phyloP scores from a whole-genome alignment of 2,113 vertebrate genomes.

The Climacteris rufus region DNA sequence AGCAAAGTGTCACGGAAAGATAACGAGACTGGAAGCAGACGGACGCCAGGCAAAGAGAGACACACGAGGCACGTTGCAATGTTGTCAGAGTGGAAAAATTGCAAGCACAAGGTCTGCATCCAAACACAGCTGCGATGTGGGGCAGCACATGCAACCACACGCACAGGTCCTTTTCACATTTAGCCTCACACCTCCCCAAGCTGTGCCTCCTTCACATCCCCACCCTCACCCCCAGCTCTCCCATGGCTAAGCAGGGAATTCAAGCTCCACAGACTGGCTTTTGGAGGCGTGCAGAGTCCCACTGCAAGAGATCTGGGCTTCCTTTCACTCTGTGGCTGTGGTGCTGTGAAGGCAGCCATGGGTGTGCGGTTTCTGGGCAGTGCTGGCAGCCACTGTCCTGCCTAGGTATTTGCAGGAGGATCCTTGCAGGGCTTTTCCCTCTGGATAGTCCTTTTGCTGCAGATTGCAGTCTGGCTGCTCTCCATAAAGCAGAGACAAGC shows the following conservation, averaged over 20 bases:
- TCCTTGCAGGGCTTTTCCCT: slow-evolving; percentile 8
- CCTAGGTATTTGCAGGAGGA: not conserved
- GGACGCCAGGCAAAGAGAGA: not conserved
- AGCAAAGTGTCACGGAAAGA: not conserved
- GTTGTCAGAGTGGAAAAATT: not conserved
- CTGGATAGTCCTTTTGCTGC: not conserved
- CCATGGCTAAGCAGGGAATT: not conserved
- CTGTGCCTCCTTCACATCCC: not conserved
- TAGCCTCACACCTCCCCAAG: not conserved
- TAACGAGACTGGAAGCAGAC: not conserved
- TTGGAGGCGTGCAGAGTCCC: not conserved
- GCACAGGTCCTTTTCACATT: fast-evolving
- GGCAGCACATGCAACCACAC: not conserved
- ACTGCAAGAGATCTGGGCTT: not conserved
- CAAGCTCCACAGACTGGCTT: not conserved
- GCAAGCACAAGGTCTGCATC: not conserved
- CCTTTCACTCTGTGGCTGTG: not conserved
- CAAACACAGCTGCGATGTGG: not conserved
- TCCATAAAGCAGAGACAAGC: not conserved
- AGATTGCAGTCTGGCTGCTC: slow-evolving; percentile 7
- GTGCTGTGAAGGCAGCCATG: not conserved
- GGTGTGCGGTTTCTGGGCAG: slow-evolving; percentile 44
- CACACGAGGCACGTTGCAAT: fast-evolving
- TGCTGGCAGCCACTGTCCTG: not conserved
- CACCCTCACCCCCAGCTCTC: not conserved